Evolutionary conservation across 2,888 invertebrate species (phyloP), one percentile per base, ranked within the genome.

Genomic region (Pinctada fucata): DNA sequence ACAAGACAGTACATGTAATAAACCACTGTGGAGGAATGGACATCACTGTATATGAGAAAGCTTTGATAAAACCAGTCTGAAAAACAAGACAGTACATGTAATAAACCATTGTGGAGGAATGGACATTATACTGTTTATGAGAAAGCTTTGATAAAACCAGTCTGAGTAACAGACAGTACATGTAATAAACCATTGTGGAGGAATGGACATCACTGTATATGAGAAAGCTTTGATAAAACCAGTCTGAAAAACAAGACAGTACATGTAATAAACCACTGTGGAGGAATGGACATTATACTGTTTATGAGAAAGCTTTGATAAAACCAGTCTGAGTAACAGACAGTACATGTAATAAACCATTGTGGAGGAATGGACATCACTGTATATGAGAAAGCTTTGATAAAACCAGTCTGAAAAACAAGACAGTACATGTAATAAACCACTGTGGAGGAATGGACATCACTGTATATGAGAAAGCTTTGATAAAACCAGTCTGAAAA

Each of bases 321-420:
- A 45, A 16, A 31, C 48, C 31, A 63, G 8, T 64, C 31, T 4
- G n/a, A 67, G n/a, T n/a, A 31, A 0, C n/a, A n/a, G 31, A 31
- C 31, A 31, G 31, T 31, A 31, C 31, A 31, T 31, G 31, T 31
- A 31, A 31, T 31, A n/a, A n/a, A n/a, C n/a, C n/a, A n/a, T 94
- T 51, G 97, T 96, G 86, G 99, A 99, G 68, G 97, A 95, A 93
- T 96, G 95, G 6, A 97, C 96, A 86, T 96, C n/a, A n/a, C n/a
- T n/a, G n/a, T 96, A 90, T 95, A 96, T 16, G 97, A 96, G 92
- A 99, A 97, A 10, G 97, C 99, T 93, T 99, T 99, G 47, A 99
- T 96, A 91, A 99, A 93, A 3, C 93, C 93, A 97, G 77, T 98
- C 98, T 86, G 95, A 96, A 95, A 96, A 70, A 76, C 50, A 47